phyloP scores from a whole-genome alignment of 1,140 invertebrate species.

The Drosophila sp. region DNA sequence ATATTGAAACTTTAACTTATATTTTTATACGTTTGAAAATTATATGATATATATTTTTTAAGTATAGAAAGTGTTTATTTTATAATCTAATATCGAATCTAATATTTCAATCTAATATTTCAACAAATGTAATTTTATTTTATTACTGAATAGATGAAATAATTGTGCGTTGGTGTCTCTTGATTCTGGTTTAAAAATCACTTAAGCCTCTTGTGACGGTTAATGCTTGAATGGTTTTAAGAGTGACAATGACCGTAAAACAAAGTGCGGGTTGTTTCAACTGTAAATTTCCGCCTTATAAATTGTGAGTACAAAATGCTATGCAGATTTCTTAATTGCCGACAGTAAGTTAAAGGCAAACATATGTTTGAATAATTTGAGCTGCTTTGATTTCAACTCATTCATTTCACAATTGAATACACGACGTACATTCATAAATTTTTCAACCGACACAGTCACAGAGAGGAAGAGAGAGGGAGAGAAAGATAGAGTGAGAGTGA shows the following conservation, averaged over 20 bases:
- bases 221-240: slow-evolving; percentile 20
- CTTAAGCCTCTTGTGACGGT: neutral
- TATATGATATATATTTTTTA: no score
- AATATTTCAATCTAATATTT: no score
- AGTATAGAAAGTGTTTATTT: no score
- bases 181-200: neutral
- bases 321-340: slow-evolving; percentile 73
- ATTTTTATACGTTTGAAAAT: no score
- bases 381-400: slow-evolving; percentile 54
- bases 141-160: no score
- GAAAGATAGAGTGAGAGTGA: neutral
- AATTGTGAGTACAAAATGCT: slow-evolving; percentile 42
- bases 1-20: no score
- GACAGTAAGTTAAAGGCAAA: slow-evolving; percentile 24
- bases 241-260: slow-evolving; percentile 1
- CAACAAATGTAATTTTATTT: no score
- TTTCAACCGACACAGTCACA: neutral
- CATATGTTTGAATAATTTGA: slow-evolving; percentile 64
- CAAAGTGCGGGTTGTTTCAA: slow-evolving; percentile 7
- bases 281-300: slow-evolving; percentile 51
- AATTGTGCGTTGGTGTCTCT: neutral
- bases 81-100: no score
- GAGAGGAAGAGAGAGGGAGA: neutral
- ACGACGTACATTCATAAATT: slow-evolving; percentile 54
- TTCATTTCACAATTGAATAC: slow-evolving; percentile 44